These are phyloP conservation scores for Macrocentrus cingulum DNA, from an alignment of 1,140 invertebrate genomes.

Conservation along the genomic window DNA sequence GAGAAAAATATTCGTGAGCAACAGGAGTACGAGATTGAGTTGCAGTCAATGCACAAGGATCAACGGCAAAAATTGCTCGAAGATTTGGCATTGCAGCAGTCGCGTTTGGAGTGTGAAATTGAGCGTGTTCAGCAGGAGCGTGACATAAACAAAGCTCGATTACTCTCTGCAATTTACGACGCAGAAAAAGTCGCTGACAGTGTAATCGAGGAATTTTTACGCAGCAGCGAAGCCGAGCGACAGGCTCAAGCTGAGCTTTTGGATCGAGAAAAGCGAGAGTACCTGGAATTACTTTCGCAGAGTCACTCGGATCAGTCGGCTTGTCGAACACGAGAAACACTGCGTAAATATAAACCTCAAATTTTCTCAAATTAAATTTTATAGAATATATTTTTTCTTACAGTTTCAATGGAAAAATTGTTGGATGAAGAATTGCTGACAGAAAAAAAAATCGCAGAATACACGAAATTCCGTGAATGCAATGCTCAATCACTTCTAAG, in stretches of 20 bases:
- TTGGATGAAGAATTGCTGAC: constrained; percentile 65
- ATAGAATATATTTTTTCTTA: constrained; percentile 36
- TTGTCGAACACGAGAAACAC: constrained; percentile 52
- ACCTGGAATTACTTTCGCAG: constrained; percentile 63
- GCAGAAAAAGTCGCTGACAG: constrained; percentile 67
- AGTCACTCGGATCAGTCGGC: constrained; percentile 54
- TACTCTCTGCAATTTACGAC: constrained; percentile 55
- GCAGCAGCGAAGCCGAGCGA: constrained; percentile 61
- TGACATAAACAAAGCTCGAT: constrained; percentile 64
- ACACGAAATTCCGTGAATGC: constrained; percentile 63
- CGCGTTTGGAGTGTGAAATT: constrained; percentile 66
- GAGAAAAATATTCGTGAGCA: constrained; percentile 60
- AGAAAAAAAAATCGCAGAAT: constrained; percentile 62
- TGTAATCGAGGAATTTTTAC: constrained; percentile 67
- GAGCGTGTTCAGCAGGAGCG: constrained; percentile 67
- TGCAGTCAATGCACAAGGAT: constrained; percentile 58
- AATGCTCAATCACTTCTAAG: constrained; percentile 62
- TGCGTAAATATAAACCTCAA: constrained; percentile 39
- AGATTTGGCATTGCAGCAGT: constrained; percentile 65
- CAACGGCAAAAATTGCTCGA: constrained; percentile 64
- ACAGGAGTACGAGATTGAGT: constrained; percentile 60
- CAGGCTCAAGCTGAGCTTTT: constrained; percentile 64
- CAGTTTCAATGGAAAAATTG: constrained; percentile 68
- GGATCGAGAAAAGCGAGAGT: constrained; percentile 67
- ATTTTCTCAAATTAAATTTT: background rate